Evolutionary conservation across 92 coral and sea anemone genomes (phyloP), one percentile per base, ranked within the genome.

Genomic region (Metridium senile): DNA sequence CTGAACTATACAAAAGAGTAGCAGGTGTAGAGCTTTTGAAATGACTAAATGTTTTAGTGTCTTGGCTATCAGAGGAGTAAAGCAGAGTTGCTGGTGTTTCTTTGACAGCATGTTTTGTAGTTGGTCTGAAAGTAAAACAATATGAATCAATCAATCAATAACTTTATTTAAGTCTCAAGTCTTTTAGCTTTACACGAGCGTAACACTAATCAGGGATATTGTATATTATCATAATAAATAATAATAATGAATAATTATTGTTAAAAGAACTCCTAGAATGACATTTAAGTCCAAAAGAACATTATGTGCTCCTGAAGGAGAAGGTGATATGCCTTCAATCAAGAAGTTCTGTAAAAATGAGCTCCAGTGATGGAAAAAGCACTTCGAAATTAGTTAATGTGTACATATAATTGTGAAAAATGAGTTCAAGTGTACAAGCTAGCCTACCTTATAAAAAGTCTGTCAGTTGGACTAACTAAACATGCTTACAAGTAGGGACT

Each of bases 381-480:
- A n/a, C n/a, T n/a, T n/a, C n/a, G n/a, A n/a, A n/a, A n/a, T n/a
- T n/a, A n/a, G n/a, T n/a, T n/a, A n/a, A n/a, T n/a, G n/a, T n/a
- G n/a, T n/a, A n/a, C n/a, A n/a, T n/a, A n/a, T n/a, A n/a, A n/a
- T n/a, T n/a, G n/a, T n/a, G n/a, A n/a, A n/a, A n/a, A n/a, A n/a
- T n/a, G n/a, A n/a, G n/a, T n/a, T n/a, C n/a, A n/a, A n/a, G n/a
- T n/a, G n/a, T n/a, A n/a, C n/a, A n/a, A n/a, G n/a, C n/a, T n/a
- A n/a, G 8, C 49, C 13, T 65, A 90, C 96, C 96, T 90, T 66
- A 80, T 85, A n/a, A 33, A 72, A 34, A 79, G 78, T 32, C 82
- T 76, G 33, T 85, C 56, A 46, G 58, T 83, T 0, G 59, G 20
- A 21, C 90, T 87, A 52, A 81, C n/a, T n/a, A n/a, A n/a, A n/a